A percentile compares a stretch with the other conserved stretches of the same genome.
Evolutionary conservation across 2,888 invertebrate species (phyloP).

Genomic region (Cheilosia grossa): DNA sequence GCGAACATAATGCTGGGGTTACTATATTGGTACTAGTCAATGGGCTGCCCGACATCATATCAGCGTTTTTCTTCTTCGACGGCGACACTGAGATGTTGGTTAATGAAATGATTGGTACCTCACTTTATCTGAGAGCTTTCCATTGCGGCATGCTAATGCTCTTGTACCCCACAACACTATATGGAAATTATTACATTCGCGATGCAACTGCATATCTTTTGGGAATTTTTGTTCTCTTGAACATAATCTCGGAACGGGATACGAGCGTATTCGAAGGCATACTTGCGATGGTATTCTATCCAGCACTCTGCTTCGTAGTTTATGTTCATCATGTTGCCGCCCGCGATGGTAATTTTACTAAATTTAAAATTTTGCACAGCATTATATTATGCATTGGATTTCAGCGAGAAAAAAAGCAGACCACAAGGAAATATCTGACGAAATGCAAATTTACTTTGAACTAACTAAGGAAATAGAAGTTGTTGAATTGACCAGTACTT

Average conservation of each 20-base stretch:
- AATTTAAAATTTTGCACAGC: neutral
- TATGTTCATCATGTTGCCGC: conserved; percentile 38
- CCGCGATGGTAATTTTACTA: conserved; percentile 21
- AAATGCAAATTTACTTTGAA: conserved; percentile 6
- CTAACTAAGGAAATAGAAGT: conserved; percentile 48
- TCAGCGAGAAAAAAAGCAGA: conserved; percentile 27
- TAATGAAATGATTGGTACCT: conserved; percentile 54
- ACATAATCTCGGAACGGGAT: conserved; percentile 4
- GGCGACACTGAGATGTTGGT: conserved; percentile 48
- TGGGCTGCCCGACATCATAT: conserved; percentile 46
- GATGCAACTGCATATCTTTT: conserved; percentile 27
- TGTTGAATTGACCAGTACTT: neutral
- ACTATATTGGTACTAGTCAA: conserved; percentile 29
- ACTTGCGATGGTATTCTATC: conserved; percentile 46
- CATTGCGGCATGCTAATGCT: conserved; percentile 42
- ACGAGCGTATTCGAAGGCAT: conserved; percentile 44
- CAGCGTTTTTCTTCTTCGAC: conserved; percentile 40
- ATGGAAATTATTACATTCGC: conserved; percentile 38
- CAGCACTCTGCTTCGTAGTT: conserved; percentile 39
- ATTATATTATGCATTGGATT: neutral
- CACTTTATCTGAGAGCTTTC: conserved; percentile 44
- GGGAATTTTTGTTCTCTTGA: conserved; percentile 18
- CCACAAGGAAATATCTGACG: conserved; percentile 18
- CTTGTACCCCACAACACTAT: conserved; percentile 16
- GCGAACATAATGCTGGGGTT: conserved; percentile 48